Evolutionary conservation across 2,888 invertebrate genomes (phyloP), one percentile per base, ranked within the genome.

Genomic region (Cataglyphis livida): DNA sequence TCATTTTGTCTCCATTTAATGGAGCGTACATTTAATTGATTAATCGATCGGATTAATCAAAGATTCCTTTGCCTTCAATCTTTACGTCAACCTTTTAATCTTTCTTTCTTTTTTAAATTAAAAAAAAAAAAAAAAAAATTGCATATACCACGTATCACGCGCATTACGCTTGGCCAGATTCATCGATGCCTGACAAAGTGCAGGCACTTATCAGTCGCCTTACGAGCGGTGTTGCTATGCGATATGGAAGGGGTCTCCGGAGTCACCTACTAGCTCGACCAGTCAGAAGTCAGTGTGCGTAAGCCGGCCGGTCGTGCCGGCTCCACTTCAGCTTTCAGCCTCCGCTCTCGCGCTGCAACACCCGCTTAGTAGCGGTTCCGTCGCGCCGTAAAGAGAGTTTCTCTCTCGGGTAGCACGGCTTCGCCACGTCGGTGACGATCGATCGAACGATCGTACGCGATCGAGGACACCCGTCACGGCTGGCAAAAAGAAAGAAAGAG

Each of bases 171-270:
- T 44, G 83, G 65, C 61, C 32, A 71, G 85, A 87, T 85, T 73
- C 78, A 82, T 88, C 85, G 90, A 85, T 85, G 68, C 66, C 66
- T 71, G 79, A 71, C 85, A 84, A 84, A 87, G 85, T 89, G 85
- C 87, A 87, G 76, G 74, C 84, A 85, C 83, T 90, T 89, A 89
- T 89, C 89, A 89, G 88, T 87, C 84, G 90, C 76, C 85, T 91
- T 91, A 86, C 88, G 84, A 87, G 90, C 88, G 91, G 88, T 85
- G 91, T 91, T 91, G 91, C 91, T 90, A 91, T 91, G 91, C 89
- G 91, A 89, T 89, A 90, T 88, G 88, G 91, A 87, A 89, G 91
- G 90, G 91, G 89, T 87, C 87, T 83, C 64, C 81, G 87, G 84
- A 92, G 90, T 90, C 90, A 90, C 89, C 88, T 90, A 88, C 88